Evolutionary conservation across 2,888 invertebrate genomes (phyloP).

Genomic region (Limnephilus marmoratus): DNA sequence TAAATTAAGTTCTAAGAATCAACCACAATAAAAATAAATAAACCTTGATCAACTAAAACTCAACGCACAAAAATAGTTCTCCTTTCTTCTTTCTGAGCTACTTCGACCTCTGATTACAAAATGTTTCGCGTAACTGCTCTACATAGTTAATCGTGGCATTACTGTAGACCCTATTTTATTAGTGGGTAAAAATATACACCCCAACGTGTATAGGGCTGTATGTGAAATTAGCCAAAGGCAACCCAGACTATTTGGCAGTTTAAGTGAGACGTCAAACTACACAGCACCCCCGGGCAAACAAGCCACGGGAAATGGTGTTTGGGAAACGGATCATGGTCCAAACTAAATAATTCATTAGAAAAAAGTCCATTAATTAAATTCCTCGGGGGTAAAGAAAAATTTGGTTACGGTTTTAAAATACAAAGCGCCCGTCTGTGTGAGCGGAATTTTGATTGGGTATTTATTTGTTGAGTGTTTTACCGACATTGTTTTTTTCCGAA

Average conservation of each 20-base stretch:
- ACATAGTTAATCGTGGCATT: not conserved
- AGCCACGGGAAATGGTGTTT: not conserved
- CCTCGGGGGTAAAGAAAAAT: not conserved
- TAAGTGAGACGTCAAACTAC: conserved; percentile 13
- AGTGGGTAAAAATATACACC: not conserved
- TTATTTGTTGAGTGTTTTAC: not conserved
- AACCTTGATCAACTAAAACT: too few relatives aligned
- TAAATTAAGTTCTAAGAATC: too few relatives aligned
- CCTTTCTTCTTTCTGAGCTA: not conserved
- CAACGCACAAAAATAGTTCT: not conserved
- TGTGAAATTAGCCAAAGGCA: not conserved
- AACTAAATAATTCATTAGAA: not conserved
- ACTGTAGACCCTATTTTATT: not conserved
- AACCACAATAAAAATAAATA: too few relatives aligned
- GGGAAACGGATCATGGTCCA: not conserved
- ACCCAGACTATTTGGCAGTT: not conserved
- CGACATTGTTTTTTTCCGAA: not conserved
- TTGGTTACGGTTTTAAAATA: not conserved
- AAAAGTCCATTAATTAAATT: not conserved
- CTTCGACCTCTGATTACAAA: not conserved
- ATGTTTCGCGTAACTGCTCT: not conserved
- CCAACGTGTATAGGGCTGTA: not conserved
- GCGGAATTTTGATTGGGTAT: not conserved
- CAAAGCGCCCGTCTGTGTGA: not conserved
- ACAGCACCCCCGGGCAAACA: not conserved